Base-by-base conservation (phyloP, 2,797 vertebrate genomes). In the Nyctalus aviator region DNA sequence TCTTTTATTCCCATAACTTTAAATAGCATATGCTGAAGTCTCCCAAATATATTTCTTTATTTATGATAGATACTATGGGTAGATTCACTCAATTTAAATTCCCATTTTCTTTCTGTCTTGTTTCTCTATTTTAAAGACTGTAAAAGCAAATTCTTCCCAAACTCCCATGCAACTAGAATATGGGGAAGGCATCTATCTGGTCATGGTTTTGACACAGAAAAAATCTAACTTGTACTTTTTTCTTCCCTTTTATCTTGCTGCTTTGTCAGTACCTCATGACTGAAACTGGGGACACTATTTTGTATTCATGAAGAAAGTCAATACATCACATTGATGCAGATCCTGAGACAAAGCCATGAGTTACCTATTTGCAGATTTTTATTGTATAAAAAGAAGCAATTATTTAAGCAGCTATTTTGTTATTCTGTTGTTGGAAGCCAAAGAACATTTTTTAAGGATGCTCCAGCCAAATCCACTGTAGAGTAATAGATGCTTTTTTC, bases 121-220 rank as follows among this genome's bases (percentile, higher is more conserved):
- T 12, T 59, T 87, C 11, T 53, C 41, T 76, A 27, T 18, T 68
- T 50, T n/a, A 79, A 25, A 81, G 41, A 4, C 6, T 88, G 0
- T 64, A 53, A 64, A 94, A 79, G 30, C 20, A 81, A 96, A 68
- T 48, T 78, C 44, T 89, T 62, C 27, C 55, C 32, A 90, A 55
- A 5, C 11, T 55, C 25, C 0, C 4, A 46, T 62, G 30, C 35
- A 6, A 20, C 27, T 72, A 86, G 17, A 53, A 35, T 6, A 32
- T n/a, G 6, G 9, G 14, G 20, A 88, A 88, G 9, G 4, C 15
- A 64, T 10, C n/a, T 4, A 64, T 10, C n/a, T 4, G 30, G 32
- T 30, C 57, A 25, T n/a, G 7, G 30, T 89, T 86, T 83, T 35
- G 18, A 17, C 68, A 69, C 13, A 46, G 25, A 69, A 73, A 55